These are phyloP conservation scores for Syngnathus scovelli DNA, from an alignment of 2,113 vertebrate genomes.

Conservation along the genomic window DNA sequence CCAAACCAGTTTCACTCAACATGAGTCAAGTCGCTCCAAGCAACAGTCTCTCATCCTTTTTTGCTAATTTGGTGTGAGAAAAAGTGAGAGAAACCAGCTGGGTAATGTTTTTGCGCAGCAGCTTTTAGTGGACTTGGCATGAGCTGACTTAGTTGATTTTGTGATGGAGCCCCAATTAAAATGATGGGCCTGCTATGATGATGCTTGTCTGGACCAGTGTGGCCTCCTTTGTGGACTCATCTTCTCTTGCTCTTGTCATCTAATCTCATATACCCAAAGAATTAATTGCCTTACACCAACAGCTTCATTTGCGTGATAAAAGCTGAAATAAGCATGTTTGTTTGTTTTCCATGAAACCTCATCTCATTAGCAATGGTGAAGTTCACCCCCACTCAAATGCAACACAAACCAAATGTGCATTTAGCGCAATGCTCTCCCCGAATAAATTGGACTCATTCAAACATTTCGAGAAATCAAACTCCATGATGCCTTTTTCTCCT, in stretches of 20 bases:
- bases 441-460: slow-evolving; percentile 56
- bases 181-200: slow-evolving; percentile 71
- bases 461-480: slow-evolving; percentile 53
- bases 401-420: slow-evolving; percentile 68
- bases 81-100: slow-evolving; percentile 74
- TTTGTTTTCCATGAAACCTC: slow-evolving; percentile 30
- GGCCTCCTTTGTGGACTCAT: slow-evolving; percentile 38
- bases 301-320: slow-evolving; percentile 3
- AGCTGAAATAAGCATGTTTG: slow-evolving; percentile 41
- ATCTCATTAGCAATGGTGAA: slow-evolving; percentile 48
- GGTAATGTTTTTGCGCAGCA: slow-evolving; percentile 61
- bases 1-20: slow-evolving; percentile 54
- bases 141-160: slow-evolving; percentile 78
- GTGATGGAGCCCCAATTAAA: slow-evolving; percentile 74
- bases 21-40: slow-evolving; percentile 16
- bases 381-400: slow-evolving; percentile 38
- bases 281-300: background rate
- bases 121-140: slow-evolving; percentile 74
- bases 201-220: slow-evolving; percentile 63
- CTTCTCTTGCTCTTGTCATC: slow-evolving; percentile 23
- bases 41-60: slow-evolving; percentile 22
- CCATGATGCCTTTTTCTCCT: slow-evolving; percentile 63
- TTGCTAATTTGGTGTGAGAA: slow-evolving; percentile 16
- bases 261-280: background rate
- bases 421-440: slow-evolving; percentile 45